phyloP scores from a whole-genome alignment of 2,113 vertebrate species.

The Phoxinus phoxinus region DNA sequence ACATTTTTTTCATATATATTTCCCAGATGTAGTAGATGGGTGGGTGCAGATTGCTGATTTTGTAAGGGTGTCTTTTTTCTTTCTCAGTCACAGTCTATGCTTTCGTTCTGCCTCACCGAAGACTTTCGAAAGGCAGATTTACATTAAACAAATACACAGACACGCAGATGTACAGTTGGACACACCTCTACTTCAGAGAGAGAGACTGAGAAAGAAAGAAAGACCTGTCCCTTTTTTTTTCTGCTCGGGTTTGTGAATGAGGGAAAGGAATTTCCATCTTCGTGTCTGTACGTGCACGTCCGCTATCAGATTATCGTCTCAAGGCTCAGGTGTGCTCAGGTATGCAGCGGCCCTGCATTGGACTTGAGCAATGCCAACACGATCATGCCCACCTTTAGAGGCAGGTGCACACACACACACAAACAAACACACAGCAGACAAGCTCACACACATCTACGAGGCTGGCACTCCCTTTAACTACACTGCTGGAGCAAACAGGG shows the following conservation, averaged over 20 bases:
- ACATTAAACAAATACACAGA: conserved; percentile 41
- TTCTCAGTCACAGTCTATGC: conserved; percentile 30
- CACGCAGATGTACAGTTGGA: conserved; percentile 39
- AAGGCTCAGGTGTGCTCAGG: conserved; percentile 42
- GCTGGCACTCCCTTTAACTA: conserved; percentile 22
- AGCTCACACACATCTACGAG: conserved; percentile 8
- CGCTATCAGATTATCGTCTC: conserved; percentile 39
- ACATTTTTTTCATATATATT: not conserved
- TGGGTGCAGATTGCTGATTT: not conserved
- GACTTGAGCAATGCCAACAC: conserved; percentile 24
- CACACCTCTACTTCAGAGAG: conserved; percentile 19
- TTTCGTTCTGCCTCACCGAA: conserved; percentile 30
- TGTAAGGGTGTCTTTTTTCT: conserved; percentile 17
- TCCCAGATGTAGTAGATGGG: not conserved
- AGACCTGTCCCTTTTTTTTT: conserved; percentile 8
- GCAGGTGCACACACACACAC: not conserved
- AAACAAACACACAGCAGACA: conserved; percentile 25
- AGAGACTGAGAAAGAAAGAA: conserved; percentile 15
- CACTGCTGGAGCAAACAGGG: conserved; percentile 24
- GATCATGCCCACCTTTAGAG: not conserved
- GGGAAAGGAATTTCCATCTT: conserved; percentile 46
- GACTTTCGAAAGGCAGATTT: conserved; percentile 35
- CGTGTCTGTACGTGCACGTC: conserved; percentile 33
- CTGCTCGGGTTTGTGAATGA: conserved; percentile 7
- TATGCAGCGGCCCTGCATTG: conserved; percentile 22